Evolutionary conservation across 1,140 invertebrate genomes (phyloP).

Genomic region (Drosophila takahashii): DNA sequence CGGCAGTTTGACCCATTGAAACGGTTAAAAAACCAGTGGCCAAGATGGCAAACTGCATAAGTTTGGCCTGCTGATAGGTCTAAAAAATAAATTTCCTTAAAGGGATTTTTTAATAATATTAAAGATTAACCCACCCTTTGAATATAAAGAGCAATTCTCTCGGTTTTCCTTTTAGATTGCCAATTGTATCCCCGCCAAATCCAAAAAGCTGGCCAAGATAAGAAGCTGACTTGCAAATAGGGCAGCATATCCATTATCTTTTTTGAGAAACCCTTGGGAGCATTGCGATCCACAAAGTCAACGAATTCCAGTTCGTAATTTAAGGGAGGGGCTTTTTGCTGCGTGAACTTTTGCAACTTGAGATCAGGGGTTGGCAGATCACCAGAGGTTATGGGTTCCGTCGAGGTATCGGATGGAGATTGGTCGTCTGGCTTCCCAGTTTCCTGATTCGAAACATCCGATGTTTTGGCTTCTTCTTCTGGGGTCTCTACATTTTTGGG

Average conservation of each 20-base stretch:
- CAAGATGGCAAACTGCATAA: constrained; percentile 64
- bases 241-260: constrained; percentile 58
- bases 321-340: neutral
- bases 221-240: constrained; percentile 53
- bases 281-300: constrained; percentile 59
- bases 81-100: constrained; percentile 3
- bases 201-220: constrained; percentile 72
- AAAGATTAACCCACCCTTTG: constrained; percentile 35
- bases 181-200: constrained; percentile 63
- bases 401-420: too few species aligned
- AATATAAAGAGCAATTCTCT: constrained; percentile 58
- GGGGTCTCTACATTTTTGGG: neutral
- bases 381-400: constrained; percentile 1
- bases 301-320: constrained; percentile 53
- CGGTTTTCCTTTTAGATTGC: constrained; percentile 45
- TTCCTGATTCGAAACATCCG: neutral
- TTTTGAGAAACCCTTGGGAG: constrained; percentile 49
- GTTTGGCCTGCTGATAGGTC: constrained; percentile 70
- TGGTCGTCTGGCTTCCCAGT: neutral
- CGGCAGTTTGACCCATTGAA: neutral
- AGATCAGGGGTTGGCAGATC: constrained; percentile 1
- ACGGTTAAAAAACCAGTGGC: constrained; percentile 45
- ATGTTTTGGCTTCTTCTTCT: too few species aligned
- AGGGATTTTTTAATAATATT: too few species aligned
- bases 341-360: neutral